phyloP scores from a whole-genome alignment of 2,113 vertebrate genomes.

The Odontesthes bonariensis region DNA sequence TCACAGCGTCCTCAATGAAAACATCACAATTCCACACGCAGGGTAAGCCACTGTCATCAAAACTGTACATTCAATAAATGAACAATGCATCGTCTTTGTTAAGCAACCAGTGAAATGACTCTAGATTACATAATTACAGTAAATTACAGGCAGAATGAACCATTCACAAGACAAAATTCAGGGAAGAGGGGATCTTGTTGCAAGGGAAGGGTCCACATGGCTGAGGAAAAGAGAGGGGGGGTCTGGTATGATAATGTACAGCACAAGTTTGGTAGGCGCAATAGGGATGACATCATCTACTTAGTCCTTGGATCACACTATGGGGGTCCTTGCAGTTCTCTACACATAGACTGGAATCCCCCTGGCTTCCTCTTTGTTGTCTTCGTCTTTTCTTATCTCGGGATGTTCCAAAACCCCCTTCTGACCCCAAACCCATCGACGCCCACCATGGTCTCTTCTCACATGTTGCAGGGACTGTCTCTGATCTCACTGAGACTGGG shows the following conservation, averaged over 20 bases:
- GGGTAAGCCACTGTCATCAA: conserved; percentile 69
- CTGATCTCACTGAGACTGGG: conserved; percentile 51
- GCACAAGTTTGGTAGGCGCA: conserved; percentile 50
- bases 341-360: conserved; percentile 14
- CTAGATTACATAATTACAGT: conserved; percentile 77
- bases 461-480: conserved; percentile 25
- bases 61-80: conserved; percentile 82
- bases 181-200: conserved; percentile 1
- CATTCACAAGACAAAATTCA: conserved; percentile 66
- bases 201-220: conserved; percentile 29
- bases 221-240: conserved; percentile 30
- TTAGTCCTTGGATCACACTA: conserved; percentile 26
- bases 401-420: background rate
- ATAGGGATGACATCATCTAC: conserved; percentile 61
- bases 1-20: conserved; percentile 60
- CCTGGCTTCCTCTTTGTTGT: background rate
- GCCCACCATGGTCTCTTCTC: conserved; percentile 19
- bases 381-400: background rate
- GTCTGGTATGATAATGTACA: conserved; percentile 45
- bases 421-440: background rate
- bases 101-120: conserved; percentile 72
- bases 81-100: conserved; percentile 65
- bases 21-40: conserved; percentile 39
- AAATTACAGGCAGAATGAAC: conserved; percentile 69
- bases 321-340: conserved; percentile 23